Evolutionary conservation across 1,140 invertebrate species (phyloP).

Genomic region (Drosophila neocordata): DNA sequence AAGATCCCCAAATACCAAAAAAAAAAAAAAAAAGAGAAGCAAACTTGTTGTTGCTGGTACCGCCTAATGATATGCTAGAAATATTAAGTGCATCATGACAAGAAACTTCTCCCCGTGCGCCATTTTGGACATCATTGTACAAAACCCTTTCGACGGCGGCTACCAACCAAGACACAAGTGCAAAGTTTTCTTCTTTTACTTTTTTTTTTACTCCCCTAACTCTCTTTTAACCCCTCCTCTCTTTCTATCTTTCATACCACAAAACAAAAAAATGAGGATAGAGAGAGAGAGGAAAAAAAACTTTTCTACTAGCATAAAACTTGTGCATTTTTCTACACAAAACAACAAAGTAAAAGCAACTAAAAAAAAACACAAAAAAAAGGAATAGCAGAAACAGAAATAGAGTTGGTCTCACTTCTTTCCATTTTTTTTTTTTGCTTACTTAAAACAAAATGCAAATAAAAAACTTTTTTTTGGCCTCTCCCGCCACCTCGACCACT

Average conservation of each 20-base stretch:
- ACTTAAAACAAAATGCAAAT: constrained; percentile 78
- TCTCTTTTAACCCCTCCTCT: too few relatives aligned
- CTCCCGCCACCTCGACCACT: background rate
- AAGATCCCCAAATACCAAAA: background rate
- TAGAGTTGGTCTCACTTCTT: constrained; percentile 62
- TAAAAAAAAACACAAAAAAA: constrained; percentile 25
- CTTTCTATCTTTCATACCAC: background rate
- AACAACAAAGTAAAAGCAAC: constrained; percentile 69
- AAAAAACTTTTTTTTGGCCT: constrained; percentile 53
- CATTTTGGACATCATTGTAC: constrained; percentile 70
- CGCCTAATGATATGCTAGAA: constrained; percentile 59
- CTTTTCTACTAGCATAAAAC: constrained; percentile 75
- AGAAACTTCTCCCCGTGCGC: constrained; percentile 24
- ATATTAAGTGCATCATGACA: constrained; percentile 62
- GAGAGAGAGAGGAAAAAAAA: constrained; percentile 47
- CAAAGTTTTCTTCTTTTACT: constrained; percentile 59
- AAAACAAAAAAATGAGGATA: background rate
- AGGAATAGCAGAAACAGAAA: constrained; percentile 57
- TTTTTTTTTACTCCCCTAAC: too few relatives aligned
- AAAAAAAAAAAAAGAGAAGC: background rate
- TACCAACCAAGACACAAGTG: constrained; percentile 75
- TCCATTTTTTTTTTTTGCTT: constrained; percentile 23
- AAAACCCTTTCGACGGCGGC: constrained; percentile 68
- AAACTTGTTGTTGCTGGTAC: constrained; percentile 19
- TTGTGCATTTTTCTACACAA: constrained; percentile 76